These are phyloP conservation scores for Neosalanx taihuensis DNA, from an alignment of 2,797 vertebrate genomes.

Conservation along the genomic window DNA sequence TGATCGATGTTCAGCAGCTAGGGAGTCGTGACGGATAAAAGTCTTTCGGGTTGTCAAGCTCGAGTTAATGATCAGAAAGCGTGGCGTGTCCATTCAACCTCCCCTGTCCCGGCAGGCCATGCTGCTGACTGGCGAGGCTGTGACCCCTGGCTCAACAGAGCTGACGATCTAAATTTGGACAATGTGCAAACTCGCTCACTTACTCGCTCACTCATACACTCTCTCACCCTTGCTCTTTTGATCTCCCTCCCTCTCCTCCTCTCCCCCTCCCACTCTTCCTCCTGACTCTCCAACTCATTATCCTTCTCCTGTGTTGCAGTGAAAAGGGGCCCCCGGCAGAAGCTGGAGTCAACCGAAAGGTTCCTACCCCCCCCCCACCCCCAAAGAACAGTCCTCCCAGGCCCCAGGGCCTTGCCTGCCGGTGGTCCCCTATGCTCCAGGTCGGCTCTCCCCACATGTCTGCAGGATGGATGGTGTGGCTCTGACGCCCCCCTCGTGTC, in stretches of 20 bases:
- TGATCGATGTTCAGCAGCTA: not conserved
- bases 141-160: slow-evolving; percentile 16
- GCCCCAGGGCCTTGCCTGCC: slow-evolving; percentile 1
- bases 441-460: slow-evolving; percentile 39
- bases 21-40: not conserved
- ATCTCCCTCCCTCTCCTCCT: slow-evolving; percentile 23
- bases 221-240: slow-evolving; percentile 1
- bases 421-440: slow-evolving; percentile 40
- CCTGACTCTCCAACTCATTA: slow-evolving; percentile 41
- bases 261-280: slow-evolving; percentile 5
- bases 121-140: slow-evolving; percentile 10
- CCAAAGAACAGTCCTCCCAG: not conserved
- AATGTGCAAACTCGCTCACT: slow-evolving; percentile 21
- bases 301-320: slow-evolving; percentile 12
- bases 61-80: no score
- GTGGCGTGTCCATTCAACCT: no score
- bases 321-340: not conserved
- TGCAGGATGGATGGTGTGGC: slow-evolving; percentile 63
- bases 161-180: slow-evolving; percentile 2
- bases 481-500: slow-evolving; percentile 50
- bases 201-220: slow-evolving; percentile 2
- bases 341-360: not conserved
- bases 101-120: not conserved
- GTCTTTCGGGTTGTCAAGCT: not conserved
- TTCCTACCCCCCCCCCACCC: not conserved